A percentile compares a stretch with the other conserved stretches of the same genome.
Conservation (phyloP, 2,797 vertebrate species). For the Tangara arthus region DNA sequence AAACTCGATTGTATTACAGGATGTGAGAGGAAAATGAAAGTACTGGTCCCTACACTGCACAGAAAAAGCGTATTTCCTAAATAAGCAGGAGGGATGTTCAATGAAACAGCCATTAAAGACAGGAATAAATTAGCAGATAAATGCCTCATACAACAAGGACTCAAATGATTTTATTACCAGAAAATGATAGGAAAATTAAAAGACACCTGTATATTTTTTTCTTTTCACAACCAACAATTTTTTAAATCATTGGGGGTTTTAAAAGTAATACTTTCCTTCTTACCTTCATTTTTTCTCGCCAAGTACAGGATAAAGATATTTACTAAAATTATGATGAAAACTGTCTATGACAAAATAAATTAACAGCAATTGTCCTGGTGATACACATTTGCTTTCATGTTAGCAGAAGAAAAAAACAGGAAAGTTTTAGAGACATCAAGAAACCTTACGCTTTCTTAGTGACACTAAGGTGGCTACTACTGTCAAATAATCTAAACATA, state of each 20-base stretch:
- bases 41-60: not conserved
- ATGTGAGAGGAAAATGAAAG: not conserved
- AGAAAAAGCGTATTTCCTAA: not conserved
- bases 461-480: not conserved
- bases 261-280: not conserved
- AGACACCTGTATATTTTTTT: not conserved
- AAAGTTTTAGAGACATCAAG: not conserved
- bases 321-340: not conserved
- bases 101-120: not conserved
- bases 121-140: not conserved
- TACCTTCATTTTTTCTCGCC: not conserved
- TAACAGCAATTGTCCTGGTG: not conserved
- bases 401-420: not conserved
- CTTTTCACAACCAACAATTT: not conserved
- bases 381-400: not conserved
- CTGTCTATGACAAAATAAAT: not conserved
- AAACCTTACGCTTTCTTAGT: not conserved
- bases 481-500: not conserved
- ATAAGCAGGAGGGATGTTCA: not conserved
- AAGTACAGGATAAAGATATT: not conserved
- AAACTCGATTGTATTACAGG: not conserved
- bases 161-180: not conserved
- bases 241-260: accelerated
- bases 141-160: not conserved
- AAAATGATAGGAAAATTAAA: not conserved